phyloP scores from a whole-genome alignment of 2,113 vertebrate genomes.

The Rhineura floridana region DNA sequence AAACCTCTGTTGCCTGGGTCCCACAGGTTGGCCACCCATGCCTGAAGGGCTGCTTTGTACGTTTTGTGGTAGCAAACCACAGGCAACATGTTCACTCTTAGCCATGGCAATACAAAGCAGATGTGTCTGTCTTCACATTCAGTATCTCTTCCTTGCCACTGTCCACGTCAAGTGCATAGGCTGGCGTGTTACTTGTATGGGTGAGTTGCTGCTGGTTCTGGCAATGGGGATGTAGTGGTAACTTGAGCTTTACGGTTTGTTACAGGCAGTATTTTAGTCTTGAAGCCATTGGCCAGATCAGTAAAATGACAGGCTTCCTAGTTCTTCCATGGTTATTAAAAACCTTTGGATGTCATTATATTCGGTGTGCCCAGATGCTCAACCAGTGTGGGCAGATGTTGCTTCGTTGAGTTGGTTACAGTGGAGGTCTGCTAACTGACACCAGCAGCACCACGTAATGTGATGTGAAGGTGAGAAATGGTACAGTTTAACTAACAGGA shows the following conservation, averaged over 20 bases:
- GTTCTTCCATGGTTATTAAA: conserved; percentile 15
- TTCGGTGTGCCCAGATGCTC: conserved; percentile 7
- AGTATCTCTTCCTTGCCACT: not conserved
- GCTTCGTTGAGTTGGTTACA: not conserved
- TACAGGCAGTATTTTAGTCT: not conserved
- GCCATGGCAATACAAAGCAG: not conserved
- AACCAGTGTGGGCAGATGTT: not conserved
- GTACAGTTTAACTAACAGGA: not conserved
- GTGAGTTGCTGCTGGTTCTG: accelerated
- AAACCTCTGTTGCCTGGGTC: not conserved
- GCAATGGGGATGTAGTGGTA: not conserved
- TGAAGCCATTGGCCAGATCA: not conserved
- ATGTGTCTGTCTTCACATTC: not conserved
- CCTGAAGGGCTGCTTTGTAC: not conserved
- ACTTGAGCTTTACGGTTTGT: accelerated
- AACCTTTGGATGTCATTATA: not conserved
- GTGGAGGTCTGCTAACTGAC: not conserved
- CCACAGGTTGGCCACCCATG: not conserved
- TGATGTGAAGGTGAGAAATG: not conserved
- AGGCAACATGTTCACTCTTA: not conserved
- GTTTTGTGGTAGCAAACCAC: not conserved
- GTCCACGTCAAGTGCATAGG: not conserved
- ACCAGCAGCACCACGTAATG: not conserved
- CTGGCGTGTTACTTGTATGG: too few relatives aligned
- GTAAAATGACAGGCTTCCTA: not conserved